Percentiles rank a stretch among this genome's conserved stretches.
Conservation (phyloP, 2,113 vertebrate species). For the Delphinapterus leucas region DNA sequence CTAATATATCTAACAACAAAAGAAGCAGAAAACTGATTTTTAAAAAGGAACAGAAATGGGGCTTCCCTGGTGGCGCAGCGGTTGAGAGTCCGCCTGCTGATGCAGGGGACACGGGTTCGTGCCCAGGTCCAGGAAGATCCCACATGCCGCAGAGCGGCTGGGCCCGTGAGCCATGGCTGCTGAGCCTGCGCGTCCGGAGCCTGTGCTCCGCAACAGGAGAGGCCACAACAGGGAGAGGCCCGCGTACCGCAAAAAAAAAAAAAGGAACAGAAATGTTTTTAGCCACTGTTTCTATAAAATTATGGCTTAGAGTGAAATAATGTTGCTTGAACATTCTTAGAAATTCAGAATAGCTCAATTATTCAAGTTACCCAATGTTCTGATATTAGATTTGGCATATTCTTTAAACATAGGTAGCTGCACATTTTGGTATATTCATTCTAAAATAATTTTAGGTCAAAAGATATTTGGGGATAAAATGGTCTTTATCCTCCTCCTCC, state of each 20-base stretch:
- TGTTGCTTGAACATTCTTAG: slow-evolving; percentile 37
- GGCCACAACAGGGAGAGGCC: too few species aligned
- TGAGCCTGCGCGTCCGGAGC: too few species aligned
- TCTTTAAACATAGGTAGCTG: slow-evolving; percentile 24
- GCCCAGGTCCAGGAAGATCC: too few species aligned
- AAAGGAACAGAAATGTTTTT: slow-evolving; percentile 67
- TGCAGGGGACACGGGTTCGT: too few species aligned
- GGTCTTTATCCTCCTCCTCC: neutral
- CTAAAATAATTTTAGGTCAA: neutral
- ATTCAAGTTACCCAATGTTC: slow-evolving; percentile 45
- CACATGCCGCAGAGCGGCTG: too few species aligned
- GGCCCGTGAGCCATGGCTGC: too few species aligned
- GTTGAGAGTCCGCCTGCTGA: too few species aligned
- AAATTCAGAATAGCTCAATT: slow-evolving; percentile 43
- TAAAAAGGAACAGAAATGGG: slow-evolving; percentile 50
- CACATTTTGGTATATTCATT: neutral
- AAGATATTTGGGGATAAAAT: neutral
- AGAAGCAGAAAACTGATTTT: slow-evolving; percentile 54
- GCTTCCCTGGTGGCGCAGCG: too few species aligned
- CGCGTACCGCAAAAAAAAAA: neutral
- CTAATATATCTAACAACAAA: slow-evolving; percentile 73
- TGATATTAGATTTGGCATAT: neutral
- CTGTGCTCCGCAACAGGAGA: too few species aligned
- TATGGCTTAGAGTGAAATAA: slow-evolving; percentile 60
- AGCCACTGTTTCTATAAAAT: slow-evolving; percentile 65